Evolutionary conservation across 2,113 vertebrate genomes (phyloP).

Genomic region (Alces alces): DNA sequence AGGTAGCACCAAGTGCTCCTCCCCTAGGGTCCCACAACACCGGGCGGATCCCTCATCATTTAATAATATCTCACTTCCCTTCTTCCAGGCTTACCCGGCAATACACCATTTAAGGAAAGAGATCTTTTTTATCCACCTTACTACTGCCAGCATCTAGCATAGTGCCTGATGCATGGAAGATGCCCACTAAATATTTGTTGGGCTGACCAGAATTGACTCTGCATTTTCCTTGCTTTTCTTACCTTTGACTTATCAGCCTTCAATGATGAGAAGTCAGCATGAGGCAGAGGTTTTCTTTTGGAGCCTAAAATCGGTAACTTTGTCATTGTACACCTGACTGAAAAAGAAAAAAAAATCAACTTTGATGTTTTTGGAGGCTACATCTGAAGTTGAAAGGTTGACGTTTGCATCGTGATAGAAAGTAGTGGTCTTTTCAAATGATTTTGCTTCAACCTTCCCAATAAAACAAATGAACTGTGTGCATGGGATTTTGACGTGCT

Average conservation of each 20-base stretch:
- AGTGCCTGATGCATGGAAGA: background rate
- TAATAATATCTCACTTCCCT: background rate
- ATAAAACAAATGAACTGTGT: constrained; percentile 76
- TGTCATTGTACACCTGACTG: constrained; percentile 70
- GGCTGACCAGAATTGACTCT: background rate
- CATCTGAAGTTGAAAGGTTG: constrained; percentile 73
- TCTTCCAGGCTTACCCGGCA: background rate
- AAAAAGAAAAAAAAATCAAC: constrained; percentile 68
- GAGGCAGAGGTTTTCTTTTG: constrained; percentile 58
- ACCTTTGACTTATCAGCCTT: constrained; percentile 58
- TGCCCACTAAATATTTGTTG: background rate
- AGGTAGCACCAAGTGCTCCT: background rate
- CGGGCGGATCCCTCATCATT: background rate
- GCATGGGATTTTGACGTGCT: constrained; percentile 68
- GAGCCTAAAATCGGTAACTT: constrained; percentile 73
- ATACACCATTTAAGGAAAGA: background rate
- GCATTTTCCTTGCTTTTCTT: constrained; percentile 34
- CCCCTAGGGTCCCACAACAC: background rate
- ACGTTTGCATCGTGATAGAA: constrained; percentile 70
- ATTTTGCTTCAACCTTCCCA: constrained; percentile 72
- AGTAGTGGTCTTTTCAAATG: constrained; percentile 72
- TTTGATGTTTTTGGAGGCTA: constrained; percentile 71
- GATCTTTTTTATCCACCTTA: background rate
- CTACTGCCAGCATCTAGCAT: background rate
- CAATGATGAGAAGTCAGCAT: constrained; percentile 54